A percentile compares a stretch with the other conserved stretches of the same genome.
Evolutionary conservation across 2,113 vertebrate species (phyloP).

Genomic region (Cyphomyrus plagiostoma): DNA sequence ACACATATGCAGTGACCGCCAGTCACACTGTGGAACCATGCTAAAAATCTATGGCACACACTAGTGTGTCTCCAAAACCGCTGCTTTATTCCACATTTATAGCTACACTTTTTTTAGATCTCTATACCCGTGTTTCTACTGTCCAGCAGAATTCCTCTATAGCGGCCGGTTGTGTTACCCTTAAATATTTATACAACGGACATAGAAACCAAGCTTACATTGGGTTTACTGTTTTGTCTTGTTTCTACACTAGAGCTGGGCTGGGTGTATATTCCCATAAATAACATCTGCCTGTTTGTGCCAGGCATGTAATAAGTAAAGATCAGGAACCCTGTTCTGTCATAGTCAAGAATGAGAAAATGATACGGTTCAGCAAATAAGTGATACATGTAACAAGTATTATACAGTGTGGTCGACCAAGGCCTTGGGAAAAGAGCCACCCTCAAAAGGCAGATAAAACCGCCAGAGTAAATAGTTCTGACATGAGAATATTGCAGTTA

Average conservation of each 20-base stretch:
- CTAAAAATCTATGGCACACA: not conserved
- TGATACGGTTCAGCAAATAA: not conserved
- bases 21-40: not conserved
- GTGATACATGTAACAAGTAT: not conserved
- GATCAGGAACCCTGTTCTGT: not conserved
- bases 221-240: not conserved
- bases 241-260: not conserved
- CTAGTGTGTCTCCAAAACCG: not conserved
- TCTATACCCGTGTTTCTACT: not conserved
- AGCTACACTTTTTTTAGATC: not conserved
- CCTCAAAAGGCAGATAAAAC: not conserved
- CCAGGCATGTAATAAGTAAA: not conserved
- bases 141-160: not conserved
- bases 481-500: not conserved
- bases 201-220: not conserved
- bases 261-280: not conserved
- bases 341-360: conserved; percentile 1
- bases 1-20: not conserved
- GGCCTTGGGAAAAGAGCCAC: not conserved
- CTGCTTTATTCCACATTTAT: not conserved
- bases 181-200: not conserved
- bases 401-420: not conserved
- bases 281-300: not conserved
- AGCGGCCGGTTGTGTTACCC: not conserved
- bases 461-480: not conserved